A percentile compares a stretch with the other conserved stretches of the same genome.
Conservation (phyloP, 2,888 invertebrate species). For the Caenorhabditis sp. region DNA sequence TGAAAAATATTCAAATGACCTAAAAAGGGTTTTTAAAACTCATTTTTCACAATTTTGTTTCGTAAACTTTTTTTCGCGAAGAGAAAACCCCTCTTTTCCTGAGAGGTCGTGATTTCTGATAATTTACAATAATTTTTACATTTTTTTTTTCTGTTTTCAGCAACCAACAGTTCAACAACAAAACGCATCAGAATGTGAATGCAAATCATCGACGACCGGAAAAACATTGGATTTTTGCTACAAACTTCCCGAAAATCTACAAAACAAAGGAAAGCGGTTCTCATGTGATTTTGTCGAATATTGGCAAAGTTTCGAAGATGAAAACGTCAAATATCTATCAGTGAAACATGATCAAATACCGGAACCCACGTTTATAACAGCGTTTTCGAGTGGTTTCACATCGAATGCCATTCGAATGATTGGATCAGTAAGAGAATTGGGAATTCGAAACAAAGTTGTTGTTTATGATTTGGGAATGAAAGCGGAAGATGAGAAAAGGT, state of each 20-base stretch:
- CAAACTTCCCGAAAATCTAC: constrained; percentile 11
- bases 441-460: constrained; percentile 18
- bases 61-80: no score
- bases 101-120: no score
- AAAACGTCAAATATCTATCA: constrained; percentile 7
- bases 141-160: no score
- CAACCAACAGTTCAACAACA: no score
- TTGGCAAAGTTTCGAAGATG: constrained; percentile 13
- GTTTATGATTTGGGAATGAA: constrained; percentile 24
- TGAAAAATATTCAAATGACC: no score
- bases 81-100: no score
- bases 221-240: constrained; percentile 28
- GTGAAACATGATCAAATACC: constrained; percentile 1
- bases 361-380: constrained; percentile 46
- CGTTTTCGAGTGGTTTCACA: constrained; percentile 22
- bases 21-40: no score
- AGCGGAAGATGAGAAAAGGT: not conserved
- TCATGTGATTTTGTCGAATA: constrained; percentile 6
- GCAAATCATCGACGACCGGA: constrained; percentile 8
- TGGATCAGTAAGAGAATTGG: constrained; percentile 17
- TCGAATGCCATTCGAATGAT: constrained; percentile 15
- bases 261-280: constrained; percentile 8
- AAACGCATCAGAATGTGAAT: not conserved
- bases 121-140: no score
- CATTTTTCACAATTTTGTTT: no score